phyloP scores from a whole-genome alignment of 2,888 invertebrate genomes.

The Ligdia adustata region DNA sequence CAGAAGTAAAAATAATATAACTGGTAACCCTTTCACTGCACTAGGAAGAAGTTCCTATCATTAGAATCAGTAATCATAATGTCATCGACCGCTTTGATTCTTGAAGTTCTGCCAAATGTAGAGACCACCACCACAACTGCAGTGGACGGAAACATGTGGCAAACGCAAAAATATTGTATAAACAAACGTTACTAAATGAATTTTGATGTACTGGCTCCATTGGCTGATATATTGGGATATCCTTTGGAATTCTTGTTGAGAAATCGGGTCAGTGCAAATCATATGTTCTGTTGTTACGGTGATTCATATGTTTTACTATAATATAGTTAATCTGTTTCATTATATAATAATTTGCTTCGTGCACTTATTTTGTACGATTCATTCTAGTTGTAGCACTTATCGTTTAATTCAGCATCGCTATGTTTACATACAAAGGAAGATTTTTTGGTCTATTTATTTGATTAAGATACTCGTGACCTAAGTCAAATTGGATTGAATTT shows the following conservation, averaged over 20 bases:
- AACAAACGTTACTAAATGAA: constrained; percentile 37
- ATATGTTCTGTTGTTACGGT: constrained; percentile 6
- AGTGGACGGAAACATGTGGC: constrained; percentile 49
- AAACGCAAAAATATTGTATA: constrained; percentile 43
- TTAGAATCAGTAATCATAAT: constrained; percentile 32
- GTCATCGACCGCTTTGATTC: constrained; percentile 48
- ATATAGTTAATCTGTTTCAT: too few relatives aligned
- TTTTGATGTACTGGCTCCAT: constrained; percentile 32
- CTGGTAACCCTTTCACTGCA: too few relatives aligned
- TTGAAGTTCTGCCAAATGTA: constrained; percentile 55
- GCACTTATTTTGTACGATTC: too few relatives aligned
- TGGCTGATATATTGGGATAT: constrained; percentile 33
- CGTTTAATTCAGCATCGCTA: too few relatives aligned
- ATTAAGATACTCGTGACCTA: too few relatives aligned
- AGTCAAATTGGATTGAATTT: too few relatives aligned
- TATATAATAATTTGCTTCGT: too few relatives aligned
- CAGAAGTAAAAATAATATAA: too few relatives aligned
- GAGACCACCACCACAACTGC: constrained; percentile 36
- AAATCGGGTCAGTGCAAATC: constrained; percentile 19
- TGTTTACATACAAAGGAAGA: too few relatives aligned
- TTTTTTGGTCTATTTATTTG: too few relatives aligned
- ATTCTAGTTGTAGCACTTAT: too few relatives aligned
- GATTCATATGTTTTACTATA: not conserved
- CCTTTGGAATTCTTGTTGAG: constrained; percentile 20
- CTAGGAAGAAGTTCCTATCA: not conserved